A percentile compares a stretch with the other conserved stretches of the same genome.
These are phyloP conservation scores for Phaetusa simplex DNA, from an alignment of 2,113 vertebrate species.

Conservation along the genomic window DNA sequence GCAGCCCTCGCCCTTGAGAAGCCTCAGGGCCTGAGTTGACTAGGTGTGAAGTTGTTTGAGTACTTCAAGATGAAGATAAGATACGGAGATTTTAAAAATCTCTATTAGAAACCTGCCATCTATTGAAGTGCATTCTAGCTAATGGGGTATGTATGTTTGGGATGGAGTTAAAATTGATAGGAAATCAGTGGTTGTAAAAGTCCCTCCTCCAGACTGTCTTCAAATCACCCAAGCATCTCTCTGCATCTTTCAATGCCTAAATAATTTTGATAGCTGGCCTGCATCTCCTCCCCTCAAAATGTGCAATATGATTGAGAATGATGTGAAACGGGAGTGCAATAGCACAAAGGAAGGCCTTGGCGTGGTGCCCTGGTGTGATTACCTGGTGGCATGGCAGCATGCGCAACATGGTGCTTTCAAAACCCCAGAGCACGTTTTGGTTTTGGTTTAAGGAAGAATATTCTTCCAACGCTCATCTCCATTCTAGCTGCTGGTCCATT, in stretches of 20 bases:
- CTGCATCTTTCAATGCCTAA: neutral
- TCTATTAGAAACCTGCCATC: neutral
- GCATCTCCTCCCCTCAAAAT: neutral
- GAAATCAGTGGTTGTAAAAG: neutral
- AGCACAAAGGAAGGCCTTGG: neutral
- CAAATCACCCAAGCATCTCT: neutral
- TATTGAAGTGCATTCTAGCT: constrained; percentile 34
- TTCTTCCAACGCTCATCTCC: neutral
- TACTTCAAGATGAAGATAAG: constrained; percentile 54
- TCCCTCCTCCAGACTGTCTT: neutral
- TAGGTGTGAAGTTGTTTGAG: constrained; percentile 51
- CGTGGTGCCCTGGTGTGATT: accelerated
- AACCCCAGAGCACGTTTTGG: neutral
- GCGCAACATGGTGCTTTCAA: neutral
- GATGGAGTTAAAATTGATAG: neutral
- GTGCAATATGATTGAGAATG: accelerated
- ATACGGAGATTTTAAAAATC: neutral
- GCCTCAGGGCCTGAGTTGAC: constrained; percentile 44
- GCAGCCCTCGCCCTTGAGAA: constrained; percentile 19
- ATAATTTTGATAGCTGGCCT: neutral
- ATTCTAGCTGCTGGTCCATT: neutral
- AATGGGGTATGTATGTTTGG: neutral
- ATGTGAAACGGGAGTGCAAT: neutral
- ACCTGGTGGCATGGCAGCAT: neutral
- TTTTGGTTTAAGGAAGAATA: neutral